These are phyloP conservation scores for Bilobella aurantiaca DNA, from an alignment of 1,140 invertebrate species.

Conservation along the genomic window DNA sequence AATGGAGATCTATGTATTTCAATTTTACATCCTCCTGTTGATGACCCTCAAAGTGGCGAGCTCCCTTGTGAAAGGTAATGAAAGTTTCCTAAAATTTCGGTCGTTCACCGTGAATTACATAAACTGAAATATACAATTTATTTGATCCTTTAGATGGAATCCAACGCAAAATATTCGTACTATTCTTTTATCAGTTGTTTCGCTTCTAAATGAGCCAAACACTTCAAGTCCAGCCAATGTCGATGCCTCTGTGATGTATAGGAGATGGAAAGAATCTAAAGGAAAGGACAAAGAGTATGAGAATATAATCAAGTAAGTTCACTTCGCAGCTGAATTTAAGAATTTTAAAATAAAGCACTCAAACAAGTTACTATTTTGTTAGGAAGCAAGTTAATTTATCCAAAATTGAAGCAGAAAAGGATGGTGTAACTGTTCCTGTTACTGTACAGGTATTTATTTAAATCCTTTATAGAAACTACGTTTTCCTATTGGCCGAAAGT, in stretches of 20 bases:
- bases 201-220: slow-evolving; percentile 97
- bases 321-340: not conserved
- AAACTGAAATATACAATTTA: slow-evolving; percentile 97
- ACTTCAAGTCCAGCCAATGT: slow-evolving; percentile 99
- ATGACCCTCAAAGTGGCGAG: slow-evolving; percentile 85
- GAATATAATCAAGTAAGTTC: slow-evolving; percentile 85
- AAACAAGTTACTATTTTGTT: slow-evolving; percentile 36
- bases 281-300: slow-evolving; percentile 98
- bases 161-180: slow-evolving; percentile 98
- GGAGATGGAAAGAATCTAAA: slow-evolving; percentile 96
- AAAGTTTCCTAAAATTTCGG: no score
- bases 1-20: slow-evolving; percentile 99
- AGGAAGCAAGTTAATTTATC: slow-evolving; percentile 94
- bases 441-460: slow-evolving; percentile 59
- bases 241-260: slow-evolving; percentile 98
- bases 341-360: not conserved
- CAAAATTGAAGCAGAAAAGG: slow-evolving; percentile 85
- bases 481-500: not conserved
- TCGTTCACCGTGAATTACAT: slow-evolving; percentile 82
- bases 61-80: slow-evolving; percentile 95
- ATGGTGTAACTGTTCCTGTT: slow-evolving; percentile 90
- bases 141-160: no score
- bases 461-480: not conserved
- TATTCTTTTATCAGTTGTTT: slow-evolving; percentile 95
- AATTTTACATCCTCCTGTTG: slow-evolving; percentile 92